phyloP scores from a whole-genome alignment of 2,888 invertebrate species.

The Acholoe squamosa region DNA sequence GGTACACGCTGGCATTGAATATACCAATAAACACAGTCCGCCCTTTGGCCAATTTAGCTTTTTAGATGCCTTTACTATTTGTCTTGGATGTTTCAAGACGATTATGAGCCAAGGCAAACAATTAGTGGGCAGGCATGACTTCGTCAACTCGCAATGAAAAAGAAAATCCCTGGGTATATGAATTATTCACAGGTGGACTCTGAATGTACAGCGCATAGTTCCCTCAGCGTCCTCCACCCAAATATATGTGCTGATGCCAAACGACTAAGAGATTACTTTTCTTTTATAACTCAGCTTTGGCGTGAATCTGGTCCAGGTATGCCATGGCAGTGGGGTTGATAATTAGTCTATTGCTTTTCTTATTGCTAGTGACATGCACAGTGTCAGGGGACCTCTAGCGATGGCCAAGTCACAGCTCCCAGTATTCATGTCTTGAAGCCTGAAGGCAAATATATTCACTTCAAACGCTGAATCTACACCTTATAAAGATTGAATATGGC shows the following conservation, averaged over 20 bases:
- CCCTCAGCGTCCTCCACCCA: not conserved
- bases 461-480: too few relatives aligned
- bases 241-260: not conserved
- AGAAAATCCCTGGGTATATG: not conserved
- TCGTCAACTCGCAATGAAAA: not conserved
- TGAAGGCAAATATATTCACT: too few relatives aligned
- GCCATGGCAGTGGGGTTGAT: not conserved
- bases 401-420: too few relatives aligned
- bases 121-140: not conserved
- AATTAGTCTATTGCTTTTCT: slow-evolving; percentile 11
- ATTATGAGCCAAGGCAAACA: slow-evolving; percentile 10
- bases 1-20: not conserved
- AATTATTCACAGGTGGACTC: not conserved
- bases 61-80: not conserved
- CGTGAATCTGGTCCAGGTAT: not conserved
- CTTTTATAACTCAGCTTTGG: not conserved
- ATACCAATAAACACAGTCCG: not conserved
- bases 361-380: not conserved
- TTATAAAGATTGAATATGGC: too few relatives aligned
- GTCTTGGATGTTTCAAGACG: not conserved
- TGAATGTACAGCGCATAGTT: not conserved
- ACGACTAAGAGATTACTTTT: not conserved
- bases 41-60: not conserved
- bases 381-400: not conserved
- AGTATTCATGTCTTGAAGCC: too few relatives aligned